Conservation (phyloP, 1,140 invertebrate genomes). For the Tetramorium alpestre region DNA sequence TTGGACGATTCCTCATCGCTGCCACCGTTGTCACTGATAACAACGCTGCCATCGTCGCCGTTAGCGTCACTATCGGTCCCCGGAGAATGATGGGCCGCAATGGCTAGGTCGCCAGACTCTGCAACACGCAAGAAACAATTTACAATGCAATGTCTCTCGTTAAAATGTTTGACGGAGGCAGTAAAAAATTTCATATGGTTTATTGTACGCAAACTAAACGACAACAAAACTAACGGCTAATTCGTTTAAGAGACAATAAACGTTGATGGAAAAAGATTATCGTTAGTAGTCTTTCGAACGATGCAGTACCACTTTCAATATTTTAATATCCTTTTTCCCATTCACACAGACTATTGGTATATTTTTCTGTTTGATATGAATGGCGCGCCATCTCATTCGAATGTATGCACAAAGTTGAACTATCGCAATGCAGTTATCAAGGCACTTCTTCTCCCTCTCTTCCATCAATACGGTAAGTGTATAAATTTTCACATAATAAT, state of each 20-base stretch:
- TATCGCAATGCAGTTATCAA: background rate
- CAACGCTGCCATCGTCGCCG: conserved; percentile 10
- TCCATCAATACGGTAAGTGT: background rate
- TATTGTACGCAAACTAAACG: conserved; percentile 75
- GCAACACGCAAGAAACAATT: conserved; percentile 77
- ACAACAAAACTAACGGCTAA: conserved; percentile 72
- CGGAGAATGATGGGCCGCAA: conserved; percentile 70
- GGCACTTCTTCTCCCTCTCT: background rate
- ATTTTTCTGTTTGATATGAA: conserved; percentile 36
- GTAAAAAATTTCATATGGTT: conserved; percentile 30
- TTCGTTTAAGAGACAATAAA: conserved; percentile 77
- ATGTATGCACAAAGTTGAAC: conserved; percentile 9
- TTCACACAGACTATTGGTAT: background rate
- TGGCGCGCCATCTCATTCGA: background rate
- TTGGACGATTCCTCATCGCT: conserved; percentile 63
- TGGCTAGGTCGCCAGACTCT: conserved; percentile 84
- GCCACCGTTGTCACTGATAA: conserved; percentile 36
- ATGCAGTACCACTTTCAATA: background rate
- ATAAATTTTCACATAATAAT: background rate
- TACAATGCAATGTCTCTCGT: conserved; percentile 52
- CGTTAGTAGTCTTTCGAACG: background rate
- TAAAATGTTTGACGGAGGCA: conserved; percentile 53
- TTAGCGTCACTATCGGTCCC: conserved; percentile 64
- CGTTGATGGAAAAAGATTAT: conserved; percentile 75
- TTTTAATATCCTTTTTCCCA: background rate